Evolutionary conservation across 2,113 vertebrate genomes (phyloP).

Genomic region (Phrynosoma blainvillii): DNA sequence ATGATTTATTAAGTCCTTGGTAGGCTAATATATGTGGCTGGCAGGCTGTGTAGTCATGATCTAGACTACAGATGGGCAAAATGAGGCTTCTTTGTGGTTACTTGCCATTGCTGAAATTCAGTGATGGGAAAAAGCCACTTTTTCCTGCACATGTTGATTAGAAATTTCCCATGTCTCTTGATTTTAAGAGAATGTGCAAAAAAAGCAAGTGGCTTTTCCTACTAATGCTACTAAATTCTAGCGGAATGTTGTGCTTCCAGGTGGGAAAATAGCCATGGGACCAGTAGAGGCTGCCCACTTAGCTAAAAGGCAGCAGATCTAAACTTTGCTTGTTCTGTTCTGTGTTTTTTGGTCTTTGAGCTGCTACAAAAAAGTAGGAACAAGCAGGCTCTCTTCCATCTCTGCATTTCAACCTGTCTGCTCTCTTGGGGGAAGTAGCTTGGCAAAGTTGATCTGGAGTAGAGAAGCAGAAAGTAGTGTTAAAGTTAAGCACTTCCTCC

Average conservation of each 20-base stretch:
- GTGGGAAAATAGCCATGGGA: background rate
- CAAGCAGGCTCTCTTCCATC: background rate
- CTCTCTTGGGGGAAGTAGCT: too few relatives aligned
- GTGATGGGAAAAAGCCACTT: background rate
- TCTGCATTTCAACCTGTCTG: constrained; percentile 79
- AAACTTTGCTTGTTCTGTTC: background rate
- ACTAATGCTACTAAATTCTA: background rate
- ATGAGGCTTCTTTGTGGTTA: background rate
- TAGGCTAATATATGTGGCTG: too few relatives aligned
- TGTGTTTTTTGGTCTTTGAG: too few relatives aligned
- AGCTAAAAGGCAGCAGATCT: background rate
- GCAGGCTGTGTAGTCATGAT: too few relatives aligned
- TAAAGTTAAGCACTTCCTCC: too few relatives aligned
- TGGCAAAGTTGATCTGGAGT: too few relatives aligned
- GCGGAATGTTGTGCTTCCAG: background rate
- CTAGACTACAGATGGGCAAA: background rate
- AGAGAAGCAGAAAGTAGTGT: too few relatives aligned
- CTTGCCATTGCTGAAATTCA: background rate
- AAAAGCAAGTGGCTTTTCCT: too few relatives aligned
- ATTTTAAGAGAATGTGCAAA: background rate
- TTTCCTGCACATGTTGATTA: background rate
- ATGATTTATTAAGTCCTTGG: background rate
- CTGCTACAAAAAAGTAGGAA: background rate
- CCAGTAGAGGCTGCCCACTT: background rate
- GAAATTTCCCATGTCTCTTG: background rate